Evolutionary conservation across 2,888 invertebrate species (phyloP).

Genomic region (Drosophila demipolita): DNA sequence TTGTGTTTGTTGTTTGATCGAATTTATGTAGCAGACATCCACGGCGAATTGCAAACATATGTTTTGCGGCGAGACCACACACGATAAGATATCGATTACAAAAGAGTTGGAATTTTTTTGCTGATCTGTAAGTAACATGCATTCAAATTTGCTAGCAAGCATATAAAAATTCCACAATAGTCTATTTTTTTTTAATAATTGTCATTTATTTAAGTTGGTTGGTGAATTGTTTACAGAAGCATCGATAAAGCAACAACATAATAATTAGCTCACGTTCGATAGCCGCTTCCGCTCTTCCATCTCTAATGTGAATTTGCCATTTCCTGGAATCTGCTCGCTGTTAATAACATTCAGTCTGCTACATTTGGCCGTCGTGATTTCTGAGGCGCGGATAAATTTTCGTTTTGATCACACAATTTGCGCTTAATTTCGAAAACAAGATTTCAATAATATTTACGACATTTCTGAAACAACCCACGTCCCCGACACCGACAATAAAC

Average conservation of each 20-base stretch:
- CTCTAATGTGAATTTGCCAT: conserved; percentile 29
- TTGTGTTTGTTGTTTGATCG: conserved; percentile 60
- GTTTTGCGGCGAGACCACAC: conserved; percentile 27
- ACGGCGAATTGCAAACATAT: conserved; percentile 30
- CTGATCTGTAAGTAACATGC: neutral
- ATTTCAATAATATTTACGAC: conserved; percentile 56
- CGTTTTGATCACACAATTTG: conserved; percentile 42
- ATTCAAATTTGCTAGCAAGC: neutral
- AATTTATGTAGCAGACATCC: conserved; percentile 37
- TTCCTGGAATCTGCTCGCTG: conserved; percentile 33
- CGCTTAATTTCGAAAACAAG: conserved; percentile 61
- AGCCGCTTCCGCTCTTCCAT: conserved; percentile 26
- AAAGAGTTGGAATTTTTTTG: neutral
- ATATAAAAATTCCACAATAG: neutral
- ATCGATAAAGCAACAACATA: conserved; percentile 25
- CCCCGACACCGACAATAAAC: conserved; percentile 25
- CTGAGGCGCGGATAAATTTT: conserved; percentile 51
- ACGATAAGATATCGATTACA: conserved; percentile 27
- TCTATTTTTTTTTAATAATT: neutral
- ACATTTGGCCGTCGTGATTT: conserved; percentile 62
- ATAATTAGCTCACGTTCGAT: neutral
- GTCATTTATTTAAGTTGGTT: neutral
- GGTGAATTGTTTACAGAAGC: neutral
- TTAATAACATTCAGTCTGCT: conserved; percentile 58
- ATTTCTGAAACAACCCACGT: conserved; percentile 35